Evolutionary conservation across 2,888 invertebrate species (phyloP).

Genomic region (Colostygia pectinataria): DNA sequence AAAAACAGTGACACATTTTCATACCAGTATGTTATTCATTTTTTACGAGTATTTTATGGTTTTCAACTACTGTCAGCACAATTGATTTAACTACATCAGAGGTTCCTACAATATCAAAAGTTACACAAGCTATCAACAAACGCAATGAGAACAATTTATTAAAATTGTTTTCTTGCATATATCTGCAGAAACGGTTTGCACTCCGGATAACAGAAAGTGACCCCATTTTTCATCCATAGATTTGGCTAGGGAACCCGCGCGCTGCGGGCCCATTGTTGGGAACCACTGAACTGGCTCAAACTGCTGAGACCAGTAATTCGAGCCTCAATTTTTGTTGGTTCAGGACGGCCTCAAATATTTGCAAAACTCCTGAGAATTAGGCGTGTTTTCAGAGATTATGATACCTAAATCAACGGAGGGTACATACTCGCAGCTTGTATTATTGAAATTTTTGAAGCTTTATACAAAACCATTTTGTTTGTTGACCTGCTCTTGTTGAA

Average conservation of each 20-base stretch:
- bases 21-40: no score
- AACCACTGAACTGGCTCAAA: constrained; percentile 13
- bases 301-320: constrained; percentile 15
- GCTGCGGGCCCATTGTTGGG: constrained; percentile 19
- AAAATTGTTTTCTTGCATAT: constrained; percentile 12
- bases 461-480: constrained; percentile 7
- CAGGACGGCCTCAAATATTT: constrained; percentile 21
- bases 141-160: constrained; percentile 1
- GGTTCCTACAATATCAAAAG: background rate
- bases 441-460: constrained; percentile 3
- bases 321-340: constrained; percentile 17
- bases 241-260: constrained; percentile 8
- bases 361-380: constrained; percentile 9
- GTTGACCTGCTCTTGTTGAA: no score
- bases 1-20: no score
- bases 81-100: no score
- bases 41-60: no score
- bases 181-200: constrained; percentile 4
- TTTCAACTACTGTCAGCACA: background rate
- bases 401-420: constrained; percentile 22
- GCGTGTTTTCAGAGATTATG: constrained; percentile 20
- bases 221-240: constrained; percentile 18
- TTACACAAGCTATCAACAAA: background rate
- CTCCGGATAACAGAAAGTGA: constrained; percentile 14
- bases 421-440: background rate